Percentiles rank a stretch among this genome's conserved stretches.
These are phyloP conservation scores for Pavo muticus DNA, from an alignment of 2,113 vertebrate genomes.

Conservation along the genomic window DNA sequence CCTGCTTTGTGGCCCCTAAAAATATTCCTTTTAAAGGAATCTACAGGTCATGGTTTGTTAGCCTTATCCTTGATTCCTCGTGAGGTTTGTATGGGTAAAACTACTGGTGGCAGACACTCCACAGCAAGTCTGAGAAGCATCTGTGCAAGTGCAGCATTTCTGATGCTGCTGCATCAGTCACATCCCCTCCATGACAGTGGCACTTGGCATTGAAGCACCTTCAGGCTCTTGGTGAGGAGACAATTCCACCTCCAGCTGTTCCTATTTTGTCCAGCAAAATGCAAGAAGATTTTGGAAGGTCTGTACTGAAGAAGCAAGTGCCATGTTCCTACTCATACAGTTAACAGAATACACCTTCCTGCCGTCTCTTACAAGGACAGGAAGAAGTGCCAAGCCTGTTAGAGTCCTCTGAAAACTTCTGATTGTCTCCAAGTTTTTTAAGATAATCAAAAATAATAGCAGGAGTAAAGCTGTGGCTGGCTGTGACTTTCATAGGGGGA, in stretches of 20 bases:
- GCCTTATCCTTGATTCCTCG: background rate
- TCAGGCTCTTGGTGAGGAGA: background rate
- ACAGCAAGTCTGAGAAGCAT: background rate
- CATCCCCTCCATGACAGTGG: background rate
- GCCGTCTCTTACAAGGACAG: background rate
- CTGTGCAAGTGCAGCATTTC: background rate
- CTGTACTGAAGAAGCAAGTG: background rate
- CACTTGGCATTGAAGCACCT: background rate
- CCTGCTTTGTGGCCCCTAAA: background rate
- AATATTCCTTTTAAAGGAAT: background rate
- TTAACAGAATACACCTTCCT: no score
- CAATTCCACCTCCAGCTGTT: background rate
- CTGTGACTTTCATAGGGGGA: no score
- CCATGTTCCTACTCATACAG: background rate
- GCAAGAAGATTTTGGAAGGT: background rate
- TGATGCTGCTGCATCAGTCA: background rate
- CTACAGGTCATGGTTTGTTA: background rate
- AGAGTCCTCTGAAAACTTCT: background rate
- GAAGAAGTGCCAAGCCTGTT: background rate
- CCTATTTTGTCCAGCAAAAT: background rate
- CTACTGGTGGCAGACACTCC: background rate
- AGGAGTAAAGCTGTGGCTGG: background rate
- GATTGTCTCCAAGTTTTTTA: background rate
- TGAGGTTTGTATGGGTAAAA: background rate
- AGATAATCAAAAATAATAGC: background rate